These are phyloP conservation scores for Belonocnema kinseyi DNA, from an alignment of 1,140 invertebrate species.

Conservation along the genomic window DNA sequence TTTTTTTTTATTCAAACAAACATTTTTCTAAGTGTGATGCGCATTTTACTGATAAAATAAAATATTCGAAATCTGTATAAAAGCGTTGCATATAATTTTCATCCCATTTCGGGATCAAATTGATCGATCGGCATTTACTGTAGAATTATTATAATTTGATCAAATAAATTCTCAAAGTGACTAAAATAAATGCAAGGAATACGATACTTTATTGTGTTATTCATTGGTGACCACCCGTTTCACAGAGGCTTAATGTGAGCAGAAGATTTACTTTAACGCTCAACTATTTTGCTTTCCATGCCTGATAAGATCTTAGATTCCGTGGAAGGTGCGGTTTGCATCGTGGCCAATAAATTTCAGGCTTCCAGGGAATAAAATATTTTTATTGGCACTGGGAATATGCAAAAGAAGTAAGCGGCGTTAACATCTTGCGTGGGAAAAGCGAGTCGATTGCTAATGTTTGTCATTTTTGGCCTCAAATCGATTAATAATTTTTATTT, in stretches of 20 bases:
- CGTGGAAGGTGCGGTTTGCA: constrained; percentile 17
- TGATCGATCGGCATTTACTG: no score
- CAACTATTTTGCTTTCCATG: constrained; percentile 25
- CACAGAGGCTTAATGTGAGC: constrained; percentile 11
- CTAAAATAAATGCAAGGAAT: not conserved
- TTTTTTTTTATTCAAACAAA: no score
- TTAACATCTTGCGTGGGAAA: constrained; percentile 12
- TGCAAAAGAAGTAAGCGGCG: constrained; percentile 20
- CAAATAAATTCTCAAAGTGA: not conserved
- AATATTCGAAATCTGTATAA: no score
- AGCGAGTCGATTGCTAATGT: constrained; percentile 9
- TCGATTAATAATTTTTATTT: not conserved
- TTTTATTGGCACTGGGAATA: constrained; percentile 22
- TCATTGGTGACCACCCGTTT: constrained; percentile 27
- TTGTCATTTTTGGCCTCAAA: not conserved
- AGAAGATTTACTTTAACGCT: constrained; percentile 30
- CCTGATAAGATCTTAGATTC: constrained; percentile 31
- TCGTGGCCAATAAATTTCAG: constrained; percentile 28
- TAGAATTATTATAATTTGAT: constrained; percentile 1
- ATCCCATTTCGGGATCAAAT: no score
- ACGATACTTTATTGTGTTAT: constrained; percentile 10
- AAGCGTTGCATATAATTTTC: no score
- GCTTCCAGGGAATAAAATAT: constrained; percentile 26
- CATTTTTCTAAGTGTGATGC: no score
- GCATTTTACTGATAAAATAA: no score